A percentile compares a stretch with the other conserved stretches of the same genome.
These are phyloP conservation scores for Centroberyx gerrardi DNA, from an alignment of 2,797 vertebrate species.

Conservation along the genomic window DNA sequence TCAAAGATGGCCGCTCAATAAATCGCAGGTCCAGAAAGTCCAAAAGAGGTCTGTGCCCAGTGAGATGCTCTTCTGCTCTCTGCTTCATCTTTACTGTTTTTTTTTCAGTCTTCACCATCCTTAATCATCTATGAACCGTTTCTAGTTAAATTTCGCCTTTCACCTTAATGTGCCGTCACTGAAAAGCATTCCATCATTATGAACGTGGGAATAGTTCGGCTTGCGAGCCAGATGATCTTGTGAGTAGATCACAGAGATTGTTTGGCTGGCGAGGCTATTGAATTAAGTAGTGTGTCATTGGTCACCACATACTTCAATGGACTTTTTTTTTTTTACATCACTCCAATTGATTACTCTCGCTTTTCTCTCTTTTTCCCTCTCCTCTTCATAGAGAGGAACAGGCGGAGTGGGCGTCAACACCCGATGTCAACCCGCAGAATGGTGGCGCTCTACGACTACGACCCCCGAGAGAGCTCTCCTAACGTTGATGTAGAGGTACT, in stretches of 20 bases:
- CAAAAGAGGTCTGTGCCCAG: constrained; percentile 90
- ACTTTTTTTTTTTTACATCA: background rate
- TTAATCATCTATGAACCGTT: constrained; percentile 19
- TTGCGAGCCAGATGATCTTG: background rate
- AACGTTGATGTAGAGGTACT: constrained; percentile 98
- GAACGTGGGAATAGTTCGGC: background rate
- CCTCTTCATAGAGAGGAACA: constrained; percentile 88
- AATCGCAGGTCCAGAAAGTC: constrained; percentile 92
- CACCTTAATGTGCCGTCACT: background rate
- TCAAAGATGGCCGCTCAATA: constrained; percentile 90
- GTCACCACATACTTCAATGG: constrained; percentile 11
- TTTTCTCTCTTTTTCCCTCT: constrained; percentile 25
- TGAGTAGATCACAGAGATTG: no score
- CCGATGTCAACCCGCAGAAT: constrained; percentile 88
- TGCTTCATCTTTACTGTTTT: constrained; percentile 42
- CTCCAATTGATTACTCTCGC: background rate
- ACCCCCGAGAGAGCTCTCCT: constrained; percentile 96
- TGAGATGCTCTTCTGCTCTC: constrained; percentile 54
- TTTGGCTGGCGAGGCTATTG: background rate
- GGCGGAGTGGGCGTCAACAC: constrained; percentile 88
- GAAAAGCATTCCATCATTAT: background rate
- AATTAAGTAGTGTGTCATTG: constrained; percentile 1
- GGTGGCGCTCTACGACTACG: constrained; percentile 98
- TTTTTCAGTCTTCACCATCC: constrained; percentile 31
- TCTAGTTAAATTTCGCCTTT: background rate